phyloP scores from a whole-genome alignment of 2,113 vertebrate genomes.

The human region GRCh38 chr12:15931001-15931500 shows the following conservation, averaged over 20 bases:
- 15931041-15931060: neutral
- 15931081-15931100: neutral
- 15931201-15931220: neutral
- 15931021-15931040: neutral
- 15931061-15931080: neutral
- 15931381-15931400: conserved; percentile 46
- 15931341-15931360: conserved; percentile 51
- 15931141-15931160: neutral
- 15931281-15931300: conserved; percentile 7
- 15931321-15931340: conserved; percentile 33
- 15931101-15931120: neutral
- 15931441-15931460: conserved; percentile 40
- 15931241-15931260: neutral
- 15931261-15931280: neutral
- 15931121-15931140: neutral
- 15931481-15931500: conserved; percentile 22
- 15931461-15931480: conserved; percentile 51
- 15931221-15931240: neutral
- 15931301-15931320: neutral
- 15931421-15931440: conserved; percentile 38
- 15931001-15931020: neutral
- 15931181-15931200: neutral
- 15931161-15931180: neutral
- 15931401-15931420: conserved; percentile 24
- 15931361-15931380: conserved; percentile 58